Conservation (phyloP, 2,113 vertebrate genomes). For the Talpa occidentalis region DNA sequence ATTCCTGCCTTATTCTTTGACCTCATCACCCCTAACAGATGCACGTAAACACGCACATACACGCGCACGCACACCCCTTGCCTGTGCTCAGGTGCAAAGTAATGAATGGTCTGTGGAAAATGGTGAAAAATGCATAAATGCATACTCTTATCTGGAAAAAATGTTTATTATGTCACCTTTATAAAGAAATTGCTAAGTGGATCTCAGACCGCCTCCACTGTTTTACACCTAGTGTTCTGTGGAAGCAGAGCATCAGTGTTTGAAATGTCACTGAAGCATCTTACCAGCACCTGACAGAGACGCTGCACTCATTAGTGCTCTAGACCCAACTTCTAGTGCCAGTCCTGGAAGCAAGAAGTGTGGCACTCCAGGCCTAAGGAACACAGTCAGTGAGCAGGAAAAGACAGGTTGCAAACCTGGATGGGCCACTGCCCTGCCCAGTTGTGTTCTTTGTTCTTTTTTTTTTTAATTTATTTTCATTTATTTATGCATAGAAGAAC, state of each 20-base stretch:
- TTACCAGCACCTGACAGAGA: constrained; percentile 37
- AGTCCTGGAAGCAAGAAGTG: constrained; percentile 43
- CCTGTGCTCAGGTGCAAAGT: background rate
- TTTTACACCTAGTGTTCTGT: constrained; percentile 1
- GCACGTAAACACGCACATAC: background rate
- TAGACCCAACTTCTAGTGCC: constrained; percentile 60
- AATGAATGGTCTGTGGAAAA: background rate
- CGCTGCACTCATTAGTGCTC: constrained; percentile 15
- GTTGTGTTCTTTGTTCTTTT: constrained; percentile 36
- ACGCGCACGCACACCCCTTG: background rate
- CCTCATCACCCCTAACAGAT: background rate
- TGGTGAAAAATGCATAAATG: background rate
- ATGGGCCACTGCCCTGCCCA: background rate
- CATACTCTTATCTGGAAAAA: background rate
- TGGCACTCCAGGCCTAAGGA: constrained; percentile 46
- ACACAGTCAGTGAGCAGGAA: constrained; percentile 42
- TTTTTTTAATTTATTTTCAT: too few species aligned
- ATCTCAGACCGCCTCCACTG: too few species aligned
- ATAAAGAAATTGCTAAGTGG: constrained; percentile 1
- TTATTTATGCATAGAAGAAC: too few species aligned
- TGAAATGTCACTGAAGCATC: constrained; percentile 55
- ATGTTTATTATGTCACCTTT: background rate
- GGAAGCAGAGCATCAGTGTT: constrained; percentile 55
- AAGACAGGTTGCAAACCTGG: constrained; percentile 66
- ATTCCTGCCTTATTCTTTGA: constrained; percentile 49